phyloP scores from a whole-genome alignment of 2,113 vertebrate species.

The Vulpes vulpes region DNA sequence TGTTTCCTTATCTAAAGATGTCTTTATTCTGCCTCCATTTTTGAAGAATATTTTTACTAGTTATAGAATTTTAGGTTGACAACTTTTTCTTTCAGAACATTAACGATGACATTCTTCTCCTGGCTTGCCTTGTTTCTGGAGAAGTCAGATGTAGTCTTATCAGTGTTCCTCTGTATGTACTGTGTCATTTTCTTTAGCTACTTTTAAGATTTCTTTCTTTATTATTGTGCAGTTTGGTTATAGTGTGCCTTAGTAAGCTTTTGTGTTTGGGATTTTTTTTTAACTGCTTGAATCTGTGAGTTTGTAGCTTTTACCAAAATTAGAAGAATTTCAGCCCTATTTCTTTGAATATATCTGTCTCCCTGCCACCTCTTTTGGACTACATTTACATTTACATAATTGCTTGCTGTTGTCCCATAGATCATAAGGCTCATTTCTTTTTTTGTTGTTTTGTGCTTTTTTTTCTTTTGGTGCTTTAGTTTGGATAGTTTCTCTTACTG shows the following conservation, averaged over 20 bases:
- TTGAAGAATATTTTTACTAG: not conserved
- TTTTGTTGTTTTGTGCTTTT: not conserved
- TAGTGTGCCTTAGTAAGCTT: not conserved
- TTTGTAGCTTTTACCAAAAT: not conserved
- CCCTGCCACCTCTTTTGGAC: not conserved
- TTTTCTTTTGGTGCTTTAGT: not conserved
- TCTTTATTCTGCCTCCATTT: not conserved
- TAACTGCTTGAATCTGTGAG: not conserved
- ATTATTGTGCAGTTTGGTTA: not conserved
- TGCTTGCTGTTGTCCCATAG: not conserved
- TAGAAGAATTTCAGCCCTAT: not conserved
- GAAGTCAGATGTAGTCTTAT: not conserved
- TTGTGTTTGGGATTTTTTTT: not conserved
- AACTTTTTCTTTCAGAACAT: not conserved
- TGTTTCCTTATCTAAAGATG: not conserved
- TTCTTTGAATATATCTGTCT: not conserved
- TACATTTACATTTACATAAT: not conserved
- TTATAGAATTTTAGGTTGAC: not conserved
- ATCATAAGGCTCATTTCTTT: not conserved
- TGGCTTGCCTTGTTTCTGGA: not conserved
- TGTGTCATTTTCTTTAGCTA: not conserved
- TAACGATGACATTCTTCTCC: not conserved
- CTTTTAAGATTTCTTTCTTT: not conserved
- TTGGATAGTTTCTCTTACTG: not conserved
- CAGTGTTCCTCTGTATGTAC: not conserved